Evolutionary conservation across 2,797 vertebrate species (phyloP).

Genomic region (Anabacerthia variegaticeps): DNA sequence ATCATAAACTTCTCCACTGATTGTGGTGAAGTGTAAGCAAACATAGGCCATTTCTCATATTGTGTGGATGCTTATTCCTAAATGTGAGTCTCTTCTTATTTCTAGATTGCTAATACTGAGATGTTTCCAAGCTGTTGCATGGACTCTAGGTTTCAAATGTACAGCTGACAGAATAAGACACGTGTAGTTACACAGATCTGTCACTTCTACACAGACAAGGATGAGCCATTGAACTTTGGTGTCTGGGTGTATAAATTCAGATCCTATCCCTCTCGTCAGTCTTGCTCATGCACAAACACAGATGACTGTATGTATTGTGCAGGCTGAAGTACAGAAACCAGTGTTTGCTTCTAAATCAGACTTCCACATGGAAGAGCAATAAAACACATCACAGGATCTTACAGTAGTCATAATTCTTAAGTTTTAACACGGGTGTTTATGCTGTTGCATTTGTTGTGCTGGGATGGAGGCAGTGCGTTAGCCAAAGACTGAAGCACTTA

Average conservation of each 20-base stretch:
- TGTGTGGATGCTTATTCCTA: neutral
- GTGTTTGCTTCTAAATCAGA: neutral
- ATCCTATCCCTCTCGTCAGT: neutral
- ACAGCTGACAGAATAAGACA: neutral
- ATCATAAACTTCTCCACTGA: neutral
- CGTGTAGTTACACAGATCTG: neutral
- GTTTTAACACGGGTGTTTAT: neutral
- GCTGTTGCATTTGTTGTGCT: neutral
- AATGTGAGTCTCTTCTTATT: neutral
- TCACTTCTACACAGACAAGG: neutral
- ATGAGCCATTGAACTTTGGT: neutral
- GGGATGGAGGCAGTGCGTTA: neutral
- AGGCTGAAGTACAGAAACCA: neutral
- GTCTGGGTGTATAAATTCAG: neutral
- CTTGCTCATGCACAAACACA: neutral
- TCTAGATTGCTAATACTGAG: neutral
- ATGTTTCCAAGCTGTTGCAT: neutral
- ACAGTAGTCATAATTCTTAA: neutral
- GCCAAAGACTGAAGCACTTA: neutral
- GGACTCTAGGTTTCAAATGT: neutral
- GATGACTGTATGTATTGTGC: rapidly evolving
- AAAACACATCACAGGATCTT: neutral
- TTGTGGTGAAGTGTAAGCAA: neutral
- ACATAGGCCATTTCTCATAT: neutral
- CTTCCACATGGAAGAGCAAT: neutral